phyloP scores from a whole-genome alignment of 2,113 vertebrate species.

The Thamnophis sirtalis region DNA sequence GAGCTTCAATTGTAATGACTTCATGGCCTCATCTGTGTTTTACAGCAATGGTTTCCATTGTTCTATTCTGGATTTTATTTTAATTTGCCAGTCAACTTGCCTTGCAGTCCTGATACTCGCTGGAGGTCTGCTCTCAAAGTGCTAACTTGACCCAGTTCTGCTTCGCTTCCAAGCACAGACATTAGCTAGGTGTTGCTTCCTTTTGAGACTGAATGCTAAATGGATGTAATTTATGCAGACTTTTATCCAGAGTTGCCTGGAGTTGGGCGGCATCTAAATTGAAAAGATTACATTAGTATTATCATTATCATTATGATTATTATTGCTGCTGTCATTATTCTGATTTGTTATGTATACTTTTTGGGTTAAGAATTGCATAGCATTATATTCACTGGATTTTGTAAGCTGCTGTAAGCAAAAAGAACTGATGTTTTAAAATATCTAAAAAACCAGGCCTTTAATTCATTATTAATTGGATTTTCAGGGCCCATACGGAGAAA shows the following conservation, averaged over 20 bases:
- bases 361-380: not conserved
- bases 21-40: not conserved
- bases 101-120: not conserved
- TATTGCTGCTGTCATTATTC: not conserved
- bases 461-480: slow-evolving; percentile 12
- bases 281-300: not conserved
- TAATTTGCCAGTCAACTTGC: not conserved
- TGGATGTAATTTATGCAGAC: not conserved
- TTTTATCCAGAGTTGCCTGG: not conserved
- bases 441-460: not conserved
- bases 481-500: slow-evolving; percentile 65
- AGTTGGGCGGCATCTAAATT: not conserved
- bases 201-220: not conserved
- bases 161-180: not conserved
- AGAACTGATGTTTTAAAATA: not conserved
- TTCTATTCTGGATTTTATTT: not conserved
- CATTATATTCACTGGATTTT: not conserved
- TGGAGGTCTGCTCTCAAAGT: not conserved
- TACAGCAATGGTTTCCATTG: not conserved
- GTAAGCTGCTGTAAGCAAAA: not conserved
- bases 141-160: not conserved
- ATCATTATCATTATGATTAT: not conserved
- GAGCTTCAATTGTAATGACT: not conserved
- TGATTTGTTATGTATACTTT: not conserved
- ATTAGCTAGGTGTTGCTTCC: not conserved